A percentile compares a stretch with the other conserved stretches of the same genome.
Conservation (phyloP, 2,888 invertebrate genomes). For the Allacma fusca region DNA sequence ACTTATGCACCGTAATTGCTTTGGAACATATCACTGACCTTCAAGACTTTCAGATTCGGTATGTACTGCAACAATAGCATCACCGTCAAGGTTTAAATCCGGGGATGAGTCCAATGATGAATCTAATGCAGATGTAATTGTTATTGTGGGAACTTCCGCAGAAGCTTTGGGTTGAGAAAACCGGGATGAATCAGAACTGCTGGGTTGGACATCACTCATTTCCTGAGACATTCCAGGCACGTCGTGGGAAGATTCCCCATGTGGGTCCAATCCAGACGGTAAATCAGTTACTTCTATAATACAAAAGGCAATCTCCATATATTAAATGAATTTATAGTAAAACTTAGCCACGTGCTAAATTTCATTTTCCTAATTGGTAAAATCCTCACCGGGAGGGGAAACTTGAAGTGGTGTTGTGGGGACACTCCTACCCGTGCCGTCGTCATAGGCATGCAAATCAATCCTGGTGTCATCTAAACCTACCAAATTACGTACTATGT, state of each 20-base stretch:
- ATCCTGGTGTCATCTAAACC: slow-evolving; percentile 77
- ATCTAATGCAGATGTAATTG: slow-evolving; percentile 53
- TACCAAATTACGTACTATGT: background rate
- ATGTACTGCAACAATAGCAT: background rate
- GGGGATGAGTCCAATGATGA: slow-evolving; percentile 47
- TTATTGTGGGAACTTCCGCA: slow-evolving; percentile 52
- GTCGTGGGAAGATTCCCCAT: slow-evolving; percentile 24
- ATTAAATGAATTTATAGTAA: slow-evolving; percentile 3
- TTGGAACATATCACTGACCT: slow-evolving; percentile 33
- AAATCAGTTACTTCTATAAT: slow-evolving; percentile 25
- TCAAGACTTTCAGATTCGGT: slow-evolving; percentile 34
- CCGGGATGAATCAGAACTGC: slow-evolving; percentile 50
- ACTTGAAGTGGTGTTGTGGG: slow-evolving; percentile 74
- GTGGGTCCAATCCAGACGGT: slow-evolving; percentile 34
- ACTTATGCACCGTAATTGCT: too few relatives aligned
- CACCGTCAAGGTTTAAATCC: slow-evolving; percentile 20
- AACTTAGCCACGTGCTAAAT: too few relatives aligned
- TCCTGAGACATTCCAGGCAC: slow-evolving; percentile 43
- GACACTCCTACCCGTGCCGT: slow-evolving; percentile 73
- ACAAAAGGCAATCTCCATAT: background rate
- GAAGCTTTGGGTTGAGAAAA: slow-evolving; percentile 28
- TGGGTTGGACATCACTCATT: slow-evolving; percentile 55
- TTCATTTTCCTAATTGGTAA: slow-evolving; percentile 28
- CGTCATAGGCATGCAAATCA: slow-evolving; percentile 73
- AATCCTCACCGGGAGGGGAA: slow-evolving; percentile 68